Evolutionary conservation across 2,113 vertebrate genomes (phyloP).

Genomic region (Cyprinus carpio): DNA sequence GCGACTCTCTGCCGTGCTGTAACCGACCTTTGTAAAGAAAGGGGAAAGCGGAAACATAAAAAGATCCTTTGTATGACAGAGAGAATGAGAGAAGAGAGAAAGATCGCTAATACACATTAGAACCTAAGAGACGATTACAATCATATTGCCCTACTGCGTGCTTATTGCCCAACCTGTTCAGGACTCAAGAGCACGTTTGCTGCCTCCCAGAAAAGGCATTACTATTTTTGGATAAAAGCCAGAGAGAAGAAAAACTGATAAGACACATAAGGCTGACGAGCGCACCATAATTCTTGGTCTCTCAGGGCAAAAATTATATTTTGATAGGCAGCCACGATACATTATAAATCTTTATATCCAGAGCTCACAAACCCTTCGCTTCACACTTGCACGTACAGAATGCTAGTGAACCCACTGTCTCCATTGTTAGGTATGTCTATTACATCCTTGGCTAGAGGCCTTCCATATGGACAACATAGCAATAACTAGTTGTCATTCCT

Average conservation of each 20-base stretch:
- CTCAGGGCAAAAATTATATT: conserved; percentile 1
- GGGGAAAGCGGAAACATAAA: too few relatives aligned
- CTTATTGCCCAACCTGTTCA: conserved; percentile 51
- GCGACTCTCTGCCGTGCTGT: too few relatives aligned
- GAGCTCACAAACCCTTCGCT: conserved; percentile 4
- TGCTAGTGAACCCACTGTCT: conserved; percentile 32
- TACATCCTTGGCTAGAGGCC: conserved; percentile 49
- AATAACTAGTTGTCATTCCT: conserved; percentile 94
- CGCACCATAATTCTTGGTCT: neutral
- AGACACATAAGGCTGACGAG: conserved; percentile 6
- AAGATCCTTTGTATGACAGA: neutral
- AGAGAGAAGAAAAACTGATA: conserved; percentile 27
- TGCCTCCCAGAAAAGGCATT: conserved; percentile 49
- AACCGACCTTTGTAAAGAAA: too few relatives aligned
- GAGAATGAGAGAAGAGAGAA: neutral
- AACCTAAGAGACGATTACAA: conserved; percentile 26
- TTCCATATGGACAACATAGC: conserved; percentile 77
- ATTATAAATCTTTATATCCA: neutral
- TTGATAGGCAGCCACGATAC: neutral
- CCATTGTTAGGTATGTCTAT: conserved; percentile 19
- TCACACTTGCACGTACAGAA: conserved; percentile 15
- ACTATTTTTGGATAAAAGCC: conserved; percentile 51
- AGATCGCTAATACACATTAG: neutral
- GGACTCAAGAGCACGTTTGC: conserved; percentile 46
- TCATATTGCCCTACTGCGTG: conserved; percentile 37